These are phyloP conservation scores for Rotaria socialis DNA, from an alignment of 2,888 invertebrate species.

Conservation along the genomic window DNA sequence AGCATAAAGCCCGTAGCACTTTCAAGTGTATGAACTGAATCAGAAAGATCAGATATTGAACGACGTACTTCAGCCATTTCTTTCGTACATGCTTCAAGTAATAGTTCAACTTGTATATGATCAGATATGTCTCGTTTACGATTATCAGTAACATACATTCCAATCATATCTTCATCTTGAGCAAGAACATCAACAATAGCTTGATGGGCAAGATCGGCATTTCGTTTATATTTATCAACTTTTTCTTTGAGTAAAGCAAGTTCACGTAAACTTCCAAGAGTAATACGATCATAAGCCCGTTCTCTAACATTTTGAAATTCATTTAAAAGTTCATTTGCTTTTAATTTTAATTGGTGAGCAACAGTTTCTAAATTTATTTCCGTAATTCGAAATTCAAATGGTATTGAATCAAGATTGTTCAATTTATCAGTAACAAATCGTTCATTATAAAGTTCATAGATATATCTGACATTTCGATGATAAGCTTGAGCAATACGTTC, in stretches of 20 bases:
- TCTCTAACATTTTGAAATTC: slow-evolving; percentile 13
- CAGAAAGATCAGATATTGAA: background rate
- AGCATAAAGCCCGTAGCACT: slow-evolving; percentile 18
- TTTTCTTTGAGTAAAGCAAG: slow-evolving; percentile 5
- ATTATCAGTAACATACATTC: slow-evolving; percentile 21
- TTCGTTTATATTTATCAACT: slow-evolving; percentile 25
- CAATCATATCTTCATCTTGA: slow-evolving; percentile 32
- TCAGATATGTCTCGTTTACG: background rate
- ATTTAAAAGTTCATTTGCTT: background rate
- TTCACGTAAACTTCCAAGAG: slow-evolving; percentile 28
- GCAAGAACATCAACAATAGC: slow-evolving; percentile 1
- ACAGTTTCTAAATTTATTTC: slow-evolving; percentile 1
- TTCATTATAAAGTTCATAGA: slow-evolving; percentile 3
- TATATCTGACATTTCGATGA: background rate
- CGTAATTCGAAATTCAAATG: slow-evolving; percentile 10
- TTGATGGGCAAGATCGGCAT: slow-evolving; percentile 33
- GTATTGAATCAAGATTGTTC: background rate
- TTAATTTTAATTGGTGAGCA: background rate
- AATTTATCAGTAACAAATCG: background rate
- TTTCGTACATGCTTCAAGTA: slow-evolving; percentile 31
- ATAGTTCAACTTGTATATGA: background rate
- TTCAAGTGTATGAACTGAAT: slow-evolving; percentile 20
- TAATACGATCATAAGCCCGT: background rate
- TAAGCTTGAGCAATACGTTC: background rate
- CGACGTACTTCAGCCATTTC: slow-evolving; percentile 34